Base-by-base conservation (phyloP, 2,888 invertebrate genomes). In the Andrena flavipes region DNA sequence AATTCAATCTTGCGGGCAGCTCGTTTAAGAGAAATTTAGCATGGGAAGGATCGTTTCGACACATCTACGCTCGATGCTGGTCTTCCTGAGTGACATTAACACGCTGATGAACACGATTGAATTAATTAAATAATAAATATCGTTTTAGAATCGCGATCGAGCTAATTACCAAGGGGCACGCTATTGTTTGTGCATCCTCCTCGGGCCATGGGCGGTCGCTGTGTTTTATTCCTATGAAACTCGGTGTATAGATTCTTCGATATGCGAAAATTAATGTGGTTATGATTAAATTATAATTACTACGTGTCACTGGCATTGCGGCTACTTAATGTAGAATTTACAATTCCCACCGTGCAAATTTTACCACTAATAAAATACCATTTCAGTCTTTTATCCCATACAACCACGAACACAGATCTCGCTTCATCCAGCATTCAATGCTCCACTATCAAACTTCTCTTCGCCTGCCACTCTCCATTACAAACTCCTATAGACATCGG, bases 81-180 rank as follows among this genome's bases (percentile, higher is more conserved):
- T 29, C 71, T 51, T 51, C 26, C n/a, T 4, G 16, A 20, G 59
- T 68, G 63, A 59, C 30, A 62, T 56, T 42, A 30, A 62, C 62
- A 70, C 7, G 62, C 62, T 26, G 59, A 77, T 78, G 42, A 62
- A 60, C 60, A 63, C 78, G 80, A 82, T 90, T 90, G 90, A 89
- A 90, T 92, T 91, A 90, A 91, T 92, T 87, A 90, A 91, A 91
- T 87, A 91, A 91, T 90, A 90, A 91, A 89, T 89, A 90, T 91
- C 87, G 82, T 85, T 84, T 90, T 76, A 84, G 87, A 88, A 91
- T 91, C 89, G 86, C 84, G 90, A 91, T 90, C 81, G 76, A 79
- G 84, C 86, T 92, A 91, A 92, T 91, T 91, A 89, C 89, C 84
- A 81, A 83, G 70, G 78, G 73, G 76, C 91, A 91, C 89, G 90